phyloP scores from a whole-genome alignment of 2,113 vertebrate species.

The Gobio gobio region DNA sequence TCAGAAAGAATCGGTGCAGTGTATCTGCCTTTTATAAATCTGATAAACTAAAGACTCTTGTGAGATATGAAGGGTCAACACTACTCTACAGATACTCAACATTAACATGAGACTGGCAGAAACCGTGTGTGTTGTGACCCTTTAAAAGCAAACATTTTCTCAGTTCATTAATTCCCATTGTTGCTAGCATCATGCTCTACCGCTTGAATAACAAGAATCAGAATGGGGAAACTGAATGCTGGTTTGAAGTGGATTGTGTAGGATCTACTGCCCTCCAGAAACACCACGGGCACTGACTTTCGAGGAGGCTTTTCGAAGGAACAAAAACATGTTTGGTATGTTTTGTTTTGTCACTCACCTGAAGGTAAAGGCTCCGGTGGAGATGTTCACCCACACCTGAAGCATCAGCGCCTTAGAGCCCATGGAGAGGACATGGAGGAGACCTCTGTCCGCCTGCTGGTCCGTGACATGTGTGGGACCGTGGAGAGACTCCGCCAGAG shows the following conservation, averaged over 20 bases:
- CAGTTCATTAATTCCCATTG: too few species aligned
- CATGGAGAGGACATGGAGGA: conserved; percentile 89
- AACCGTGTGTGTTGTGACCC: too few species aligned
- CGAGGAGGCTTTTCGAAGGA: not conserved
- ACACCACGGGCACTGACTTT: not conserved
- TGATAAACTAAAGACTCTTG: too few species aligned
- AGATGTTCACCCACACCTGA: conserved; percentile 92
- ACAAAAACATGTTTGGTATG: not conserved
- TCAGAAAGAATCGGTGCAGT: too few species aligned
- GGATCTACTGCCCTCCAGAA: not conserved
- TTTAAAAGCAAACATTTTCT: too few species aligned
- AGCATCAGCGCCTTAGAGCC: conserved; percentile 96
- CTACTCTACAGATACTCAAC: too few species aligned
- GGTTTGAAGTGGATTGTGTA: not conserved
- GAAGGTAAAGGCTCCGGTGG: conserved; percentile 84
- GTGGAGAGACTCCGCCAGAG: conserved; percentile 62
- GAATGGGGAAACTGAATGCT: not conserved
- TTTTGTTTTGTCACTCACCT: conserved; percentile 73
- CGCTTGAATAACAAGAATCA: not conserved
- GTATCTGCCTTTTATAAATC: too few species aligned
- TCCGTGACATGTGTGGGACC: conserved; percentile 68
- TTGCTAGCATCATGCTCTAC: too few species aligned
- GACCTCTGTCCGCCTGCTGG: conserved; percentile 80
- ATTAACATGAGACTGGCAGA: too few species aligned
- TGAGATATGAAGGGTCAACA: too few species aligned